Base-by-base conservation (phyloP, 1,140 invertebrate genomes). In the Hirudo medicinalis region DNA sequence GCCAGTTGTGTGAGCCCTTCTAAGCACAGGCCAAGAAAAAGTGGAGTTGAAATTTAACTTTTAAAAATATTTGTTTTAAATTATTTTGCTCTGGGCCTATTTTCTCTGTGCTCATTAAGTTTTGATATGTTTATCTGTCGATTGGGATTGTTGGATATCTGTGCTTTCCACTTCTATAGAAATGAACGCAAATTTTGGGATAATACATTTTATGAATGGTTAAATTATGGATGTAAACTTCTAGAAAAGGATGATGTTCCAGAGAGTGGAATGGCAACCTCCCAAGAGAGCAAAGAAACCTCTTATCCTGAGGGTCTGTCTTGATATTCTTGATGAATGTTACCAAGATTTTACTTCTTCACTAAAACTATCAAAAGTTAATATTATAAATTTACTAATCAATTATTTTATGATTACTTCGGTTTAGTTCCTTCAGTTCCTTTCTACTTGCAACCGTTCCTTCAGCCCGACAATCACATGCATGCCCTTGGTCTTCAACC, bases 401-500 rank as follows among this genome's bases (percentile, higher is more conserved):
- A 36, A 36, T 36, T 36, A 36, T 36, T 36, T 36, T 36, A 6
- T 36, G 43, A 17, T 49, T 20, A 13, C 49, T 19, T 13, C n/a
- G 63, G 2, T 69, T 8, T 27, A 73, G 74, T 74, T 66, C 71
- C 73, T 2, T 55, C 72, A 25, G 60, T 76, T 27, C 69, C 75
- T 43, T 75, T 72, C n/a, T 71, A 76, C 40, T 60, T 83, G 40
- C 71, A 74, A 22, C 82, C 82, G 4, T 84, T 84, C 76, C 75
- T 76, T 36, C 75, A 80, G 5, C 77, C 77, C 29, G 76, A 49
- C n/a, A 5, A 27, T n/a, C 69, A 25, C 17, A 29, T 15, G 17
- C 69, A 49, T 32, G 81, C 81, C 0, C 75, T 79, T 25, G 78
- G 77, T 74, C 67, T 84, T 49, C 76, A 78, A 20, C 83, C 84